Base-by-base conservation (phyloP, 2,113 vertebrate genomes). In the Pterocles gutturalis region DNA sequence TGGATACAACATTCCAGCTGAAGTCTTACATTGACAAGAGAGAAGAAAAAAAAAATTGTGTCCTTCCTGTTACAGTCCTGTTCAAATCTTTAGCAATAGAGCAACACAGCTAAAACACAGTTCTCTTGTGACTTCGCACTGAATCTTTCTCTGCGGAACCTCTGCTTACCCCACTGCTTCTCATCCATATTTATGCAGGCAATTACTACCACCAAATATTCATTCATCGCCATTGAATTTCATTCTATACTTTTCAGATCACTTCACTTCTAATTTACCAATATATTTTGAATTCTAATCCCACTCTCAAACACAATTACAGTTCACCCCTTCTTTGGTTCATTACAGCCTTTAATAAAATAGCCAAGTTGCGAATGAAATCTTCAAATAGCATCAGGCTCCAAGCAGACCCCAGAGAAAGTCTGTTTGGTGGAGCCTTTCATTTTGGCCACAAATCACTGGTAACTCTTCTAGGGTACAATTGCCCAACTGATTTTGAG, bases 41-140 rank as follows among this genome's bases (percentile, higher is more conserved):
- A 1, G 3, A 3, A 53, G 4, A 4, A 12, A 67, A 65, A 34
- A 57, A 7, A 83, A 64, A 5, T 5, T 0, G 11, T 12, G 7
- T 62, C 36, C 28, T 58, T 81, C 28, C 36, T 84, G 7, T n/a
- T 49, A 31, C 2, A 62, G 19, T 15, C n/a, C 49, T 43, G 24
- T 75, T 84, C 9, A 53, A 64, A 33, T 46, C 9, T 70, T 54
- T 62, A 58, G 11, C n/a, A 62, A 49, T 4, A 80, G 31, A 72
- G 31, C 9, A 45, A 21, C 21, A n/a, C 45, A 53, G 38, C 13
- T 45, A 46, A 85, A 45, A 57, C 21, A 41, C 0, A 0, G 77
- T 80, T 80, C 19, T 36, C 24, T 36, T 58, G 36, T 21, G 25
- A 54, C 7, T 46, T 49, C n/a, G 10, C 21, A 38, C 49, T 31